Evolutionary conservation across 92 coral and sea anemone genomes (phyloP), one percentile per base, ranked within the genome.

Genomic region (Blastomussa wellsi): DNA sequence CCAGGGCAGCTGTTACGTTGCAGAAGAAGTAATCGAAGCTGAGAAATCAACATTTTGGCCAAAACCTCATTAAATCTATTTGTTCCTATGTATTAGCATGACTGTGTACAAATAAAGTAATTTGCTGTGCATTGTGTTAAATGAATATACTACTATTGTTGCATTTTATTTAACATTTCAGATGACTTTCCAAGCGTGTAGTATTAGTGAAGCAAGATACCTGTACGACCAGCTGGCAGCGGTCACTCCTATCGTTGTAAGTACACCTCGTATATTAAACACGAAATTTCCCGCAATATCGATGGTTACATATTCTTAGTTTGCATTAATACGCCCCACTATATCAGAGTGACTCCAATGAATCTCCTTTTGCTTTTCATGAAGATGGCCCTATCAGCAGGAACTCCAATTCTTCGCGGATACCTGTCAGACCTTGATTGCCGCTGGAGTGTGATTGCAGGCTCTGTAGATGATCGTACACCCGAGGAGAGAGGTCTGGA

Each of bases 171-270:
- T 48, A 77, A 53, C 67, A 17, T 64, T 64, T 16, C 89, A 96
- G 99, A 96, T 94, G 99, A 96, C 99, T 22, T 96, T 96, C 72
- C 99, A 96, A 81, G 99, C 99, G 16, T 96, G 99, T 31, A 96
- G 94, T 66, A 91, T 96, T 22, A 91, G 82, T 33, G 99, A 96
- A 66, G 99, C 95, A 8, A 90, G 97, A 29, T 88, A 87, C 78
- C 80, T 96, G 76, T 96, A 96, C 59, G 99, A 96, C 38, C 99
- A 96, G 85, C 90, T 96, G 62, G 98, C 99, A n/a, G 99, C 88
- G 0, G 93, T 96, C 55, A 96, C 99, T 51, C 99, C 99, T 1
- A 93, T 96, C 28, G 88, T 96, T 75, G 99, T 96, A 80, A 88
- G 96, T 77, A 1, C 74, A 5, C 26, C 10, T 26, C 68, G 8